Percentiles rank a stretch among this genome's conserved stretches.
phyloP scores from a whole-genome alignment of 2,888 invertebrate species.

The Prosapia bicincta region DNA sequence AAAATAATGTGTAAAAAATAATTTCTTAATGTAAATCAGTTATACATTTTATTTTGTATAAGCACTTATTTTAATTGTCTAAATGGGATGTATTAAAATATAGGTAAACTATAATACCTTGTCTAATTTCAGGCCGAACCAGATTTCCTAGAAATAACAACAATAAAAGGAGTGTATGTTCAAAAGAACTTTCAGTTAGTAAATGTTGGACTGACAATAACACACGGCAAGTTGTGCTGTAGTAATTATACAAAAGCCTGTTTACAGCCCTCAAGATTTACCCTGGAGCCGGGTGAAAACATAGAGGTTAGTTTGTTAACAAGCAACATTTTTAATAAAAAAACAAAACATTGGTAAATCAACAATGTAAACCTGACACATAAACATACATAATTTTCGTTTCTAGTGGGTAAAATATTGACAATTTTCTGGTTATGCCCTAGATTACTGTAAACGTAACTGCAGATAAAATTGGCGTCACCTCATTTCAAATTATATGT shows the following conservation, averaged over 20 bases:
- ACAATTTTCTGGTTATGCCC: no score
- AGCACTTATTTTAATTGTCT: no score
- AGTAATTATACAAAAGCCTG: neutral
- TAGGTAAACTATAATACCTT: no score
- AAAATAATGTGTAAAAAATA: no score
- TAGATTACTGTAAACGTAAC: neutral
- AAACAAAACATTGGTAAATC: no score
- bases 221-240: neutral
- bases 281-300: neutral
- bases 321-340: no score
- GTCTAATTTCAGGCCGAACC: neutral
- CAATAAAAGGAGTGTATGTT: neutral
- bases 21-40: no score
- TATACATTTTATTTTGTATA: no score
- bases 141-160: neutral
- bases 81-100: no score
- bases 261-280: neutral
- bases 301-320: neutral
- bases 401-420: no score
- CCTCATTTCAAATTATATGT: neutral
- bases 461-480: neutral
- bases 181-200: neutral
- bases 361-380: no score
- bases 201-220: neutral
- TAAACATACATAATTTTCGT: no score